Base-by-base conservation (phyloP, 2,797 vertebrate species). In the Protosalanx chinensis region DNA sequence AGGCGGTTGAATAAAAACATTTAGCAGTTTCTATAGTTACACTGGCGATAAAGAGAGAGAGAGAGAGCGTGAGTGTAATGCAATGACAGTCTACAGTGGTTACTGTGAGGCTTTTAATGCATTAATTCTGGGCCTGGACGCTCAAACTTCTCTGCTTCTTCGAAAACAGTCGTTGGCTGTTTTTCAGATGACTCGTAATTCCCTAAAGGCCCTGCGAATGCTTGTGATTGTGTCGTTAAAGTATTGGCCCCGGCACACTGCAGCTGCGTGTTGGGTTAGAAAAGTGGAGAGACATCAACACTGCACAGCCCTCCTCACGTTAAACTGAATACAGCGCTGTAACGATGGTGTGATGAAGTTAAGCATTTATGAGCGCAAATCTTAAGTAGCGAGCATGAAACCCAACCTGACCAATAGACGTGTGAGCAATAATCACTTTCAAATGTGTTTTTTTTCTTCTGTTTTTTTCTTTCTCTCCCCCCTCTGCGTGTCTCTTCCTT, bases 1-100 rank as follows among this genome's bases (percentile, higher is more conserved):
- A 27, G 23, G 23, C 23, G 23, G 23, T 27, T 27, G 23, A 27
- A 27, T 27, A 74, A 68, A 78, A 89, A 89, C 81, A 80, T 86
- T 86, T 72, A 81, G 72, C 82, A 81, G 89, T 89, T 89, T 87
- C 84, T 88, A 79, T 86, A 81, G 87, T 72, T 84, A 76, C 84
- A 74, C 76, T 82, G 86, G 84, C 79, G 81, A 73, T 32, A 68
- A 30, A 33, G 51, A 68, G 30, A 37, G 32, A 41, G 37, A 27
- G 20, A 66, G 41, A 66, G 64, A 12, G 64, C n/a, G 15, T 23
- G 35, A 23, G 18, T 37, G 64, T 85, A 82, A 88, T 79, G 79
- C 81, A 86, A 88, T 77, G 81, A 77, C 73, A 73, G 72, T 33
- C 77, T 20, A 13, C 20, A 37, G 33, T 5, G 32, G 32, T 64